A percentile compares a stretch with the other conserved stretches of the same genome.
Conservation (phyloP, 2,888 invertebrate species). For the Pegoplata infirma region DNA sequence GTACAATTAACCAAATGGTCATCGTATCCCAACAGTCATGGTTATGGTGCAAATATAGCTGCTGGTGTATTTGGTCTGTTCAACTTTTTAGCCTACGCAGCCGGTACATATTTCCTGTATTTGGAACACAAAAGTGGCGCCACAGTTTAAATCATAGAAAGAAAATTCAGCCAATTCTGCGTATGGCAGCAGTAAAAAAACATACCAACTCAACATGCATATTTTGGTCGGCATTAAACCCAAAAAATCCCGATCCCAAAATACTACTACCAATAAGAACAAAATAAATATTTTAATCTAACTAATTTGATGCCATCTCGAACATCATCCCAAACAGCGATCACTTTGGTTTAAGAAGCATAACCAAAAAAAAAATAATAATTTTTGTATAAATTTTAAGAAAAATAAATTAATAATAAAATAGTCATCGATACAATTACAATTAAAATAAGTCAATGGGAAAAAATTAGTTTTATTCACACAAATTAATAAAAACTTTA, state of each 20-base stretch:
- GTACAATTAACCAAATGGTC: slow-evolving; percentile 85
- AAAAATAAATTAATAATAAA: slow-evolving; percentile 25
- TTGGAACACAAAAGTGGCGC: slow-evolving; percentile 83
- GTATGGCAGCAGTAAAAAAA: slow-evolving; percentile 6
- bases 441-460: slow-evolving; percentile 2
- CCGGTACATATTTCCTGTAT: slow-evolving; percentile 86
- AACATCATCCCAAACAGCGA: neutral
- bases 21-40: slow-evolving; percentile 65
- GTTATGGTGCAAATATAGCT: slow-evolving; percentile 83
- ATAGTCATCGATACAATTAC: slow-evolving; percentile 40
- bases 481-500: too few relatives aligned
- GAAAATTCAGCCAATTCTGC: slow-evolving; percentile 10
- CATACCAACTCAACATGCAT: slow-evolving; percentile 10
- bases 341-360: neutral
- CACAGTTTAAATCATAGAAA: slow-evolving; percentile 55
- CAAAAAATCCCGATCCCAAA: slow-evolving; percentile 13
- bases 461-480: too few relatives aligned
- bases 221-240: slow-evolving; percentile 15
- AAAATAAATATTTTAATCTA: neutral
- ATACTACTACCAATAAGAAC: slow-evolving; percentile 7
- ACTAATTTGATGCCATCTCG: neutral
- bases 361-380: slow-evolving; percentile 12
- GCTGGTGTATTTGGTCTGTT: slow-evolving; percentile 92
- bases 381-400: slow-evolving; percentile 30
- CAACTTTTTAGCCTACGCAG: slow-evolving; percentile 88